phyloP scores from a whole-genome alignment of 2,888 invertebrate genomes.

The Epinotia ramella region DNA sequence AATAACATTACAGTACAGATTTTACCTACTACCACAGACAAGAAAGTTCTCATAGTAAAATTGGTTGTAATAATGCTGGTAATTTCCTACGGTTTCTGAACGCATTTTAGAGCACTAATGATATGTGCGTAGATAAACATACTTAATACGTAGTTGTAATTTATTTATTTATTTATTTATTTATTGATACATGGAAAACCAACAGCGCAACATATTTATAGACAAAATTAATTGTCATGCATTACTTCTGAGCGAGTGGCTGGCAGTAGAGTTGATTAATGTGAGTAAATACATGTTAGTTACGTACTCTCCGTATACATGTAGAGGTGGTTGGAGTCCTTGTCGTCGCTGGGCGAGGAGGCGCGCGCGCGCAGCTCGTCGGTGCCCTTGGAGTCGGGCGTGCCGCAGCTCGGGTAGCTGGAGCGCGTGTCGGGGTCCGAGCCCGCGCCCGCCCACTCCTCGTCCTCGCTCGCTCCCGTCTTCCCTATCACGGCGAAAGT shows the following conservation, averaged over 20 bases:
- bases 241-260: neutral
- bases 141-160: no score
- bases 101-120: no score
- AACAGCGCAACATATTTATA: no score
- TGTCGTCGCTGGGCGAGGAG: constrained; percentile 62
- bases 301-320: constrained; percentile 75
- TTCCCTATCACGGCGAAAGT: constrained; percentile 60
- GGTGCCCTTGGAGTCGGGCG: constrained; percentile 71
- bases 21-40: no score
- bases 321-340: constrained; percentile 70
- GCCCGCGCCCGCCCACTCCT: constrained; percentile 66
- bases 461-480: constrained; percentile 70
- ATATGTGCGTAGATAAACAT: no score
- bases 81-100: no score
- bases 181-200: no score
- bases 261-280: neutral
- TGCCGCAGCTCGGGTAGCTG: constrained; percentile 73
- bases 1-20: no score
- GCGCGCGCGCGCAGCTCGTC: constrained; percentile 55
- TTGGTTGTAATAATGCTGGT: no score
- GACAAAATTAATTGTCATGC: neutral
- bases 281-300: neutral
- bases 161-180: no score
- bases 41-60: no score
- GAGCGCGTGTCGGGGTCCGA: constrained; percentile 77